A percentile compares a stretch with the other conserved stretches of the same genome.
Conservation (phyloP, 2,888 invertebrate genomes). For the Drosophila infuscata region DNA sequence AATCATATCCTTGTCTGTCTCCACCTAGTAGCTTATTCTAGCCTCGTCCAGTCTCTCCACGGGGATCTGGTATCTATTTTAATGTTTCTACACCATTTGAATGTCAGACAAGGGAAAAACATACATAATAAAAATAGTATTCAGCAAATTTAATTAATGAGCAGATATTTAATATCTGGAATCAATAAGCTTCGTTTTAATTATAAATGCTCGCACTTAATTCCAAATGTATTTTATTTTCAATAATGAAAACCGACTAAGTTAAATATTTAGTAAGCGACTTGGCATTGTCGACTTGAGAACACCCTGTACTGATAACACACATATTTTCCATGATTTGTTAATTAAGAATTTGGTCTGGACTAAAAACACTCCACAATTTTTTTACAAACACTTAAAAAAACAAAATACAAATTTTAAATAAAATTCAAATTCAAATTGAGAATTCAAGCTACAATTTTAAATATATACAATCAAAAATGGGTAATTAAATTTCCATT, state of each 20-base stretch:
- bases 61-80: conserved; percentile 11
- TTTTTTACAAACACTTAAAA: not conserved
- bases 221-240: not conserved
- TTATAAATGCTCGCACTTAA: not conserved
- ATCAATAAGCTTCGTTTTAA: not conserved
- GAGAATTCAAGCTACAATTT: not conserved
- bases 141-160: conserved; percentile 22
- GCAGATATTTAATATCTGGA: conserved; percentile 14
- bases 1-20: conserved; percentile 13
- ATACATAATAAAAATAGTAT: conserved; percentile 10
- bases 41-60: not conserved
- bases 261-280: not conserved
- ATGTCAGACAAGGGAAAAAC: conserved; percentile 17
- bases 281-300: no score
- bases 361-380: not conserved
- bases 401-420: not conserved
- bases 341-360: not conserved
- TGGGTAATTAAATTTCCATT: not conserved
- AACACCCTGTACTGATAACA: not conserved
- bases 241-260: not conserved
- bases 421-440: not conserved
- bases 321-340: not conserved
- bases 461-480: not conserved
- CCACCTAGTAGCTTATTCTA: conserved; percentile 8
- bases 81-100: conserved; percentile 29